phyloP scores from a whole-genome alignment of 2,888 invertebrate species.

The Leptinotarsa haldemani region DNA sequence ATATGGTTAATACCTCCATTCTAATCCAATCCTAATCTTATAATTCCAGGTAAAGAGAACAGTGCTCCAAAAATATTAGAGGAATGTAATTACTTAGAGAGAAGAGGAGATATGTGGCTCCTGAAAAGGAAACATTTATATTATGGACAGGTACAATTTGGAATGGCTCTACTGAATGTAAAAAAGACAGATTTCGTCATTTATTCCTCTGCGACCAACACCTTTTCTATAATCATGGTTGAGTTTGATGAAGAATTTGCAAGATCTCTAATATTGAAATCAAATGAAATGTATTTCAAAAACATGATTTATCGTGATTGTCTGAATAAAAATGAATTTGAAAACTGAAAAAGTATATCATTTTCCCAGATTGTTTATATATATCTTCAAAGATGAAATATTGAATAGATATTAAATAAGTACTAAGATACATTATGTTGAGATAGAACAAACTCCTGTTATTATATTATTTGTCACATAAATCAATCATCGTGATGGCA shows the following conservation, averaged over 20 bases:
- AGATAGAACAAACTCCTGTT: background rate
- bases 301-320: slow-evolving; percentile 6
- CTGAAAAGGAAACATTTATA: slow-evolving; percentile 33
- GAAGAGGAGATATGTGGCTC: slow-evolving; percentile 10
- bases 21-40: slow-evolving; percentile 8
- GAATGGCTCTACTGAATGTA: slow-evolving; percentile 31
- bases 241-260: slow-evolving; percentile 18
- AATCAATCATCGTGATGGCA: background rate
- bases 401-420: background rate
- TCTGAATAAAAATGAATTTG: slow-evolving; percentile 13
- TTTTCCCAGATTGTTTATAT: slow-evolving; percentile 5
- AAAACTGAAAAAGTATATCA: slow-evolving; percentile 10
- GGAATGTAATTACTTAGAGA: slow-evolving; percentile 7
- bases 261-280: slow-evolving; percentile 9
- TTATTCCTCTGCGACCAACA: slow-evolving; percentile 15
- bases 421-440: too few species aligned
- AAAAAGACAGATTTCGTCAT: slow-evolving; percentile 15
- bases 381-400: background rate
- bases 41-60: slow-evolving; percentile 19
- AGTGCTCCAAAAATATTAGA: slow-evolving; percentile 8
- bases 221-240: slow-evolving; percentile 3
- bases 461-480: background rate
- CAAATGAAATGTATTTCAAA: slow-evolving; percentile 14
- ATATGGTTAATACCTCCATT: background rate
- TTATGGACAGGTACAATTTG: slow-evolving; percentile 37